These are phyloP conservation scores for Ptilodon capucinus DNA, from an alignment of 2,888 invertebrate genomes.

Conservation along the genomic window DNA sequence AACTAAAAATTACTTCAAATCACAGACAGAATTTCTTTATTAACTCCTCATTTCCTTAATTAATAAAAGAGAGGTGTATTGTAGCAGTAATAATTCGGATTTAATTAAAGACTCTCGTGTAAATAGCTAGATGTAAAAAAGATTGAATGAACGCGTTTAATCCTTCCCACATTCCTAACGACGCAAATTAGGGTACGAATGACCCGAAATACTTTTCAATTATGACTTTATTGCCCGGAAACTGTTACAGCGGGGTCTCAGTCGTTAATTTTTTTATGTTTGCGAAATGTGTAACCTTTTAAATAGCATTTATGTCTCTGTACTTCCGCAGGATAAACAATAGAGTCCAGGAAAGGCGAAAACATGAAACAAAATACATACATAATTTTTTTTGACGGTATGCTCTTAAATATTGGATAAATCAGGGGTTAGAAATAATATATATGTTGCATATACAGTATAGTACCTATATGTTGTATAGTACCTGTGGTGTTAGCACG, in stretches of 20 bases:
- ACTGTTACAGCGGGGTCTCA: slow-evolving; percentile 8
- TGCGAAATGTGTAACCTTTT: background rate
- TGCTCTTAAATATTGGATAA: too few relatives aligned
- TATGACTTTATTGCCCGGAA: slow-evolving; percentile 29
- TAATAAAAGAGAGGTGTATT: slow-evolving; percentile 8
- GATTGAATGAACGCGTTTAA: slow-evolving; percentile 12
- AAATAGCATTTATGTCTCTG: background rate
- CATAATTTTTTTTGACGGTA: too few relatives aligned
- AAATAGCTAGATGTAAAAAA: background rate
- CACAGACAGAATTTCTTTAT: too few relatives aligned
- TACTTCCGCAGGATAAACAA: background rate
- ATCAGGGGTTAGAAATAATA: too few relatives aligned
- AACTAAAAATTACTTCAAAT: too few relatives aligned
- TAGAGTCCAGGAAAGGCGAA: background rate
- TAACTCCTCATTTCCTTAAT: background rate
- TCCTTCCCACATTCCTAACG: slow-evolving; percentile 26
- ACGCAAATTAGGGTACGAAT: slow-evolving; percentile 27
- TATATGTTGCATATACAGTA: too few relatives aligned
- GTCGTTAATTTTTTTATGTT: slow-evolving; percentile 11
- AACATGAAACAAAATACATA: background rate
- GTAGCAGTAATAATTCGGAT: background rate
- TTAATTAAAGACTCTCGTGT: background rate
- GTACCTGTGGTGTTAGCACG: too few relatives aligned
- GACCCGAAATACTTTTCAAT: slow-evolving; percentile 31
- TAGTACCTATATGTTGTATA: too few relatives aligned